A percentile compares a stretch with the other conserved stretches of the same genome.
phyloP scores from a whole-genome alignment of 2,888 invertebrate genomes.

The Athalia cordata region DNA sequence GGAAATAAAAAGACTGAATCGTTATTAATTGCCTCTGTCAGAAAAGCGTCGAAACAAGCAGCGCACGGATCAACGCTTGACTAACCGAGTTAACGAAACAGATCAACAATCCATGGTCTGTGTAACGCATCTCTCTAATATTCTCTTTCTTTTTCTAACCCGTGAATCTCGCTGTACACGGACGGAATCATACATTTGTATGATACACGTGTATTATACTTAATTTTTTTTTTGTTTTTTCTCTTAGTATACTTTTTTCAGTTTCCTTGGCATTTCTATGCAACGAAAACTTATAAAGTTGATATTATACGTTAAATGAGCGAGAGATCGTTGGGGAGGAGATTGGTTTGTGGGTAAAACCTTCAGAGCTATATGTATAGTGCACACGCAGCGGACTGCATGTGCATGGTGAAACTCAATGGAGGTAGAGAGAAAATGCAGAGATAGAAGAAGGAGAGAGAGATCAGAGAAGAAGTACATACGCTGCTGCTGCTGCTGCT shows the following conservation, averaged over 20 bases:
- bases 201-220: no score
- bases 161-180: neutral
- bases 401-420: constrained; percentile 22
- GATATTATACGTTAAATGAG: no score
- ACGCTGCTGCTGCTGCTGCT: neutral
- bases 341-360: neutral
- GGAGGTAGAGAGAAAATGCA: neutral
- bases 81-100: constrained; percentile 47
- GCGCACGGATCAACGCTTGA: constrained; percentile 47
- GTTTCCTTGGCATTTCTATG: neutral
- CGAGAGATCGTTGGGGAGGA: no score
- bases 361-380: no score
- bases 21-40: constrained; percentile 45
- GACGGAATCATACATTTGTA: no score
- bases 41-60: constrained; percentile 49
- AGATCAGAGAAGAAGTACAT: neutral
- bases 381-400: no score
- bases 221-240: no score
- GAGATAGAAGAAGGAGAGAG: no score
- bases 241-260: neutral
- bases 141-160: neutral
- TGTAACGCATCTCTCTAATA: constrained; percentile 5
- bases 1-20: constrained; percentile 7
- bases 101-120: constrained; percentile 46
- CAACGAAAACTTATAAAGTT: no score